Evolutionary conservation across 2,113 vertebrate species (phyloP).

Genomic region (Oncorhynchus gorbuscha): DNA sequence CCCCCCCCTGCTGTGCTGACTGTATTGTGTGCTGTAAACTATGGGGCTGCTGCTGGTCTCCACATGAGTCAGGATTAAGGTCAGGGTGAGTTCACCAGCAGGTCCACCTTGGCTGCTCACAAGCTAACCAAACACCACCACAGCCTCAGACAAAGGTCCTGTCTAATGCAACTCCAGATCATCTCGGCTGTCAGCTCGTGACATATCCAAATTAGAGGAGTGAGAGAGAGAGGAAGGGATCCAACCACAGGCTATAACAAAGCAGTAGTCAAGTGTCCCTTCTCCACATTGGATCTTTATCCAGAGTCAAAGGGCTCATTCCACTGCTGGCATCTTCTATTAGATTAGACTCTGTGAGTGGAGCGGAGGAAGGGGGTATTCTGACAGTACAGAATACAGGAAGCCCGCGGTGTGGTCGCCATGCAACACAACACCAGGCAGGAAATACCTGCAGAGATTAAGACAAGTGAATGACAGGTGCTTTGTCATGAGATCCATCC

Average conservation of each 20-base stretch:
- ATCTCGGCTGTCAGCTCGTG: too few species aligned
- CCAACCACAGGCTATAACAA: not conserved
- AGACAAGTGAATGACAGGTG: too few species aligned
- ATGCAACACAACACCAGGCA: too few species aligned
- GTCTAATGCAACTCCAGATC: not conserved
- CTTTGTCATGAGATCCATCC: too few species aligned
- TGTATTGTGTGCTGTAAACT: not conserved
- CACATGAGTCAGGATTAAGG: constrained; percentile 39
- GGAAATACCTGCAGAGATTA: too few species aligned
- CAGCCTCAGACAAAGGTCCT: not conserved
- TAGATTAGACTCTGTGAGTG: too few species aligned
- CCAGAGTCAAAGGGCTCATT: too few species aligned
- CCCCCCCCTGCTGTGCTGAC: not conserved
- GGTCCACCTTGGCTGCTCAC: constrained; percentile 42
- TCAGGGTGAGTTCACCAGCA: constrained; percentile 45
- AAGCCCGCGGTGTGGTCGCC: too few species aligned
- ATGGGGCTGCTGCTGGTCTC: not conserved
- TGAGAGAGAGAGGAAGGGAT: not conserved
- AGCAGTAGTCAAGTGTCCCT: not conserved
- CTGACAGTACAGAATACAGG: too few species aligned
- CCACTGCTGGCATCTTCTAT: too few species aligned
- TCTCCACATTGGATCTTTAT: not conserved
- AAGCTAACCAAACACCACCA: not conserved
- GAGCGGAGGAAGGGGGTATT: too few species aligned
- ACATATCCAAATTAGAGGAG: not conserved